Conservation (phyloP, 2,888 invertebrate species). For the Epinotia ramella region DNA sequence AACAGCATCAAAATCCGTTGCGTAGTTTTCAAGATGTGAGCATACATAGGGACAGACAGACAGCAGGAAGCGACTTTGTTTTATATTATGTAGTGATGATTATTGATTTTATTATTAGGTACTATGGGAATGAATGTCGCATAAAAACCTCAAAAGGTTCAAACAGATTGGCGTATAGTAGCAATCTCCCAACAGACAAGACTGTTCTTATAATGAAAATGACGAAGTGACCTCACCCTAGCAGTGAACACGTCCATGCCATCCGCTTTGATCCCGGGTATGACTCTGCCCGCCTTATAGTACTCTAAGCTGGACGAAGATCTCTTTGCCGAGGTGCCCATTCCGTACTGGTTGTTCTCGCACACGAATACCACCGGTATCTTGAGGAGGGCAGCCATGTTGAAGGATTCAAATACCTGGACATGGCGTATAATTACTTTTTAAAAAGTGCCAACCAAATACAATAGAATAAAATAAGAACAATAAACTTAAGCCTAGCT, state of each 20-base stretch:
- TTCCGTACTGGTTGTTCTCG: constrained; percentile 97
- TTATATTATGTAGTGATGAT: too few relatives aligned
- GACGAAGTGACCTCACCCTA: constrained; percentile 13
- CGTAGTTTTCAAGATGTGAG: too few relatives aligned
- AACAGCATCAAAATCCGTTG: too few relatives aligned
- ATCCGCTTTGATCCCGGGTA: constrained; percentile 96
- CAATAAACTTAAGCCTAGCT: too few relatives aligned
- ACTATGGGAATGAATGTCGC: too few relatives aligned
- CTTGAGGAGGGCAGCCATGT: constrained; percentile 95
- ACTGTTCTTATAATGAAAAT: background rate
- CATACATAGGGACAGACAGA: too few relatives aligned
- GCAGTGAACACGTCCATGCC: constrained; percentile 93
- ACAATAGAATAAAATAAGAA: too few relatives aligned
- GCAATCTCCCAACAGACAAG: background rate
- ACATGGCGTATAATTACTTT: background rate
- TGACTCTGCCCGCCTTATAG: constrained; percentile 94
- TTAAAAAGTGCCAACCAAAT: too few relatives aligned
- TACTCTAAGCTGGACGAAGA: constrained; percentile 93
- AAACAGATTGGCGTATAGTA: background rate
- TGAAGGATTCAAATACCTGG: constrained; percentile 77
- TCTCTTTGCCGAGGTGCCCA: constrained; percentile 95
- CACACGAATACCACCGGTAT: constrained; percentile 94
- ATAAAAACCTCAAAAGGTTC: too few relatives aligned
- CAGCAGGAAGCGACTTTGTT: too few relatives aligned
- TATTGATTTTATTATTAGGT: too few relatives aligned